Base-by-base conservation (phyloP, 2,113 vertebrate species). In the Crotalus horridus region DNA sequence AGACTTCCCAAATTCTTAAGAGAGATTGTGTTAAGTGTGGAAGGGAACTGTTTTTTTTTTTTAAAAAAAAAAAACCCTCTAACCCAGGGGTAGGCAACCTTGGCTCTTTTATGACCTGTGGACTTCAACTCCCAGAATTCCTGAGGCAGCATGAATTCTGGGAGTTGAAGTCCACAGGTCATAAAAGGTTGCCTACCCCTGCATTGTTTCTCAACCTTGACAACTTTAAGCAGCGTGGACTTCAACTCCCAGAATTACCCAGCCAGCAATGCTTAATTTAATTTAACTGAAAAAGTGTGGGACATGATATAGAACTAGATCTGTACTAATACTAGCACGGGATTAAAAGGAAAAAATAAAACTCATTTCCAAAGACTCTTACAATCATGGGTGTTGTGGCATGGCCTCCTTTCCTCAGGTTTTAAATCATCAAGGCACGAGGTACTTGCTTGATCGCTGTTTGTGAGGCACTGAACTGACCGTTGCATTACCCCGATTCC, bases 401-500 rank as follows among this genome's bases (percentile, higher is more conserved):
- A 99, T 4, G 95, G 85, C 94, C 98, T 98, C 59, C 96, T 98
- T 91, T 98, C 97, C 92, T 98, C 98, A 0, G 99, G 99, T 95
- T 97, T 98, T 91, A 96, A 46, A 15, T 98, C 97, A 0, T 2
- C 23, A 0, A 95, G 96, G 96, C 99, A 99, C 46, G 97, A 92
- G 86, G 96, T 95, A 94, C 98, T 98, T 94, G 97, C 95, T 58
- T 98, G 97, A 89, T 98, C 98, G 0, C 98, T 97, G 0, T 97
- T 97, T 0, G 98, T 98, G 89, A 98, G 88, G 94, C 99, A 99
- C 95, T 98, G 98, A 96, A 99, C 98, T 0, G 97, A 98, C 88
- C 99, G 97, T 90, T 99, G 98, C 97, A 97, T 98, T 95, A 98
- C 97, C n/a, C 99, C 99, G 0, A 96, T 92, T 2, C 98, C 99